phyloP scores from a whole-genome alignment of 2,113 vertebrate species.

The Dasyurus viverrinus region DNA sequence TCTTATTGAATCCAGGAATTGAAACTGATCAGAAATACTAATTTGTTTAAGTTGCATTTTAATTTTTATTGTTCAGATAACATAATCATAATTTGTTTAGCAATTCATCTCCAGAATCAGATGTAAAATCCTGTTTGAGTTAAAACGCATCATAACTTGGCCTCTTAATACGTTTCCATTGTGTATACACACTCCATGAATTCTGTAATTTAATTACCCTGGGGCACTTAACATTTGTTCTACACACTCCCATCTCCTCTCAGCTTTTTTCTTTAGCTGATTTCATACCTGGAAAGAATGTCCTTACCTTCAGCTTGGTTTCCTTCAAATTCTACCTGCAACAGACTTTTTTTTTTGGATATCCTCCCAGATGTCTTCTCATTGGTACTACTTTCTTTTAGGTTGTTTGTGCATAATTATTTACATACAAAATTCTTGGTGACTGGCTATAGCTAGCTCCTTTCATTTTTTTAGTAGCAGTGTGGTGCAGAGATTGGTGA shows the following conservation, averaged over 20 bases:
- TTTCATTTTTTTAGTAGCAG: slow-evolving; percentile 6
- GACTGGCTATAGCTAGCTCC: background rate
- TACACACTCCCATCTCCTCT: background rate
- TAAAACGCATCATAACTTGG: background rate
- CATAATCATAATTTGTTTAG: background rate
- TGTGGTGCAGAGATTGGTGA: background rate
- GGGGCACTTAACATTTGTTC: background rate
- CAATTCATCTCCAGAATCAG: background rate
- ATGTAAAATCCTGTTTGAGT: too few species aligned
- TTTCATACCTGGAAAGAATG: background rate
- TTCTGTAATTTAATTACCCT: background rate
- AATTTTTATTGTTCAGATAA: background rate
- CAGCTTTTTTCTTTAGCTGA: background rate
- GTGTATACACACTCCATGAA: background rate
- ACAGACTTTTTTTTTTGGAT: background rate
- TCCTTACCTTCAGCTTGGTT: too few species aligned
- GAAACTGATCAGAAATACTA: background rate
- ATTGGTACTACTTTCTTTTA: too few species aligned
- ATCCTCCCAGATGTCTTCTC: too few species aligned
- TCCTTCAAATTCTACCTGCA: background rate
- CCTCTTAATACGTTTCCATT: background rate
- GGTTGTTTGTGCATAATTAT: background rate
- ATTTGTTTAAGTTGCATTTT: background rate
- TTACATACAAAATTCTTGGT: background rate
- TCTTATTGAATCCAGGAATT: background rate